phyloP scores from a whole-genome alignment of 2,888 invertebrate genomes.

The Panopea generosa region DNA sequence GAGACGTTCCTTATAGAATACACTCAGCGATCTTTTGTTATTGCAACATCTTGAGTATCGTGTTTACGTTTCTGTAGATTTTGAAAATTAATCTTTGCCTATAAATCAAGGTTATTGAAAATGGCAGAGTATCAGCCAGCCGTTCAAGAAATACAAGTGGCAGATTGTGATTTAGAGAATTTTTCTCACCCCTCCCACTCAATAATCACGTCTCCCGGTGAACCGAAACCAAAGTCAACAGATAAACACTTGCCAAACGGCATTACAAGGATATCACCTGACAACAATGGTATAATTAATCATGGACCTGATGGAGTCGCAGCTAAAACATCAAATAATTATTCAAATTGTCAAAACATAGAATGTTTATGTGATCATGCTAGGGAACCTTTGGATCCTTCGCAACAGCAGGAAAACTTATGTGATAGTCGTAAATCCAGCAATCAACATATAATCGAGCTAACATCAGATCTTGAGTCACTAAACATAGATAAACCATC shows the following conservation, averaged over 20 bases:
- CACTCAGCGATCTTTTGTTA: background rate
- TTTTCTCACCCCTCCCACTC: slow-evolving; percentile 33
- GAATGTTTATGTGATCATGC: slow-evolving; percentile 16
- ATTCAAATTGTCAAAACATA: background rate
- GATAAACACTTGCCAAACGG: slow-evolving; percentile 57
- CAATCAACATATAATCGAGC: slow-evolving; percentile 19
- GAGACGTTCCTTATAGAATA: background rate
- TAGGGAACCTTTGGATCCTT: background rate
- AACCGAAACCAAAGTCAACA: background rate
- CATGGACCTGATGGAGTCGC: slow-evolving; percentile 5
- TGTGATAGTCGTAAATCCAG: slow-evolving; percentile 29
- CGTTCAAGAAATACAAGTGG: background rate
- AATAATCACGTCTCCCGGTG: slow-evolving; percentile 13
- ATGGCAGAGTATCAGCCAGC: background rate
- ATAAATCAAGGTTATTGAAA: no score
- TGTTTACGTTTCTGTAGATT: background rate
- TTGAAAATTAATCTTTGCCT: no score
- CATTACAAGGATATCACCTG: slow-evolving; percentile 62
- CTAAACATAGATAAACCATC: slow-evolving; percentile 16
- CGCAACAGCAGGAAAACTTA: background rate
- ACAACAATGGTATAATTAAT: slow-evolving; percentile 69
- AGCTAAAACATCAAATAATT: background rate
- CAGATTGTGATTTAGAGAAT: background rate
- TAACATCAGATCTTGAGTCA: slow-evolving; percentile 26
- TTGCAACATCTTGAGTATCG: no score